Evolutionary conservation across 2,888 invertebrate species (phyloP).

Genomic region (Tenthredo mesomela): DNA sequence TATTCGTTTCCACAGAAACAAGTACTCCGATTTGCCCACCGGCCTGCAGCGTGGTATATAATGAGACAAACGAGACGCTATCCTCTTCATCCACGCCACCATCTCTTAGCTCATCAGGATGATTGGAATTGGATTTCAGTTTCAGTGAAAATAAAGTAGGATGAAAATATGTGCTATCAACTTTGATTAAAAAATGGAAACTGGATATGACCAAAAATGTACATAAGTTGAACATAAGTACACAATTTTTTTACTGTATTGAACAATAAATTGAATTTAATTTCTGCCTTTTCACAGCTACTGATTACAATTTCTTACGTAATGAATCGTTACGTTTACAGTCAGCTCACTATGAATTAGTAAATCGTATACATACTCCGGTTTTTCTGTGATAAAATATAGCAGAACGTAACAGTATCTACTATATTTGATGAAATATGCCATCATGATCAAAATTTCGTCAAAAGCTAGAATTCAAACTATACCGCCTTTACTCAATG

Average conservation of each 20-base stretch:
- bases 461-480: neutral
- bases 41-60: constrained; percentile 88
- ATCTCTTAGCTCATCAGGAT: neutral
- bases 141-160: neutral
- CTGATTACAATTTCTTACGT: neutral
- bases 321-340: neutral
- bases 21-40: constrained; percentile 96
- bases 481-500: neutral
- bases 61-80: constrained; percentile 81
- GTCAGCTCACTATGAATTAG: neutral
- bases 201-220: neutral
- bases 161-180: neutral
- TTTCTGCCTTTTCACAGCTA: neutral
- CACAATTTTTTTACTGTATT: neutral
- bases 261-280: neutral
- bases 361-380: neutral
- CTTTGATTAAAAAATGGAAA: neutral
- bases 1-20: constrained; percentile 84
- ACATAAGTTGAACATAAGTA: neutral
- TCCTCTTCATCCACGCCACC: constrained; percentile 62
- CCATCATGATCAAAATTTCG: neutral
- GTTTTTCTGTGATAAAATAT: neutral
- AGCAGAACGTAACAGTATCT: neutral
- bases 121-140: neutral
- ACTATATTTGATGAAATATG: neutral